These are phyloP conservation scores for Notocelia uddmanniana DNA, from an alignment of 2,888 invertebrate genomes.

Conservation along the genomic window DNA sequence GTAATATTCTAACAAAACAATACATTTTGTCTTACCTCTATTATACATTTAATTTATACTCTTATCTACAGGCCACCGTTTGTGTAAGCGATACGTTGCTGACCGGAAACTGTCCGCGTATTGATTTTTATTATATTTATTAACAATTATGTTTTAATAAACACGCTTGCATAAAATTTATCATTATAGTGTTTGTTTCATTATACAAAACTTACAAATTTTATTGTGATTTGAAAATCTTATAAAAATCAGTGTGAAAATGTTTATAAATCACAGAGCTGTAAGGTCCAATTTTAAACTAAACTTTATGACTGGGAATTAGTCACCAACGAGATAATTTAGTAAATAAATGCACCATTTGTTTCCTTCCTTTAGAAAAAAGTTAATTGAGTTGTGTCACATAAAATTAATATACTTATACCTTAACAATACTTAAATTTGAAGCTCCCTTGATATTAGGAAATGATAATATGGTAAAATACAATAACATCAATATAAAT, in stretches of 20 bases:
- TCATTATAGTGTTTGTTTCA: conserved; percentile 18
- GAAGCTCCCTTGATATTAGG: conserved; percentile 28
- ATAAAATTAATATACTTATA: conserved; percentile 11
- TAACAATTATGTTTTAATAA: conserved; percentile 18
- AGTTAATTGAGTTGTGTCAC: conserved; percentile 21
- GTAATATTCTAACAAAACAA: conserved; percentile 45
- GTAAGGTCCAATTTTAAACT: conserved; percentile 39
- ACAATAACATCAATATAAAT: conserved; percentile 28
- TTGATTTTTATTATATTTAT: conserved; percentile 6
- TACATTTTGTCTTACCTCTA: conserved; percentile 42
- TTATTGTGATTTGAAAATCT: conserved; percentile 30
- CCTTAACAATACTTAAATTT: conserved; percentile 33
- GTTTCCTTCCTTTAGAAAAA: conserved; percentile 19
- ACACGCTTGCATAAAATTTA: conserved; percentile 19
- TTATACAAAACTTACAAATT: conserved; percentile 38
- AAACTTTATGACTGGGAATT: conserved; percentile 23
- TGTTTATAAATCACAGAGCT: conserved; percentile 36
- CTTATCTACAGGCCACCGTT: conserved; percentile 33
- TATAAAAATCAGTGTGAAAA: conserved; percentile 26
- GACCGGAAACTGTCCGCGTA: background rate
- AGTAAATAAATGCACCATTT: conserved; percentile 37
- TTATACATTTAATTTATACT: conserved; percentile 28
- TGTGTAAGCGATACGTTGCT: conserved; percentile 3
- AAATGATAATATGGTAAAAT: conserved; percentile 30
- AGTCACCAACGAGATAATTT: conserved; percentile 26